Evolutionary conservation across 2,888 invertebrate species (phyloP), one percentile per base, ranked within the genome.

Genomic region (Gisinianus flammeolus): DNA sequence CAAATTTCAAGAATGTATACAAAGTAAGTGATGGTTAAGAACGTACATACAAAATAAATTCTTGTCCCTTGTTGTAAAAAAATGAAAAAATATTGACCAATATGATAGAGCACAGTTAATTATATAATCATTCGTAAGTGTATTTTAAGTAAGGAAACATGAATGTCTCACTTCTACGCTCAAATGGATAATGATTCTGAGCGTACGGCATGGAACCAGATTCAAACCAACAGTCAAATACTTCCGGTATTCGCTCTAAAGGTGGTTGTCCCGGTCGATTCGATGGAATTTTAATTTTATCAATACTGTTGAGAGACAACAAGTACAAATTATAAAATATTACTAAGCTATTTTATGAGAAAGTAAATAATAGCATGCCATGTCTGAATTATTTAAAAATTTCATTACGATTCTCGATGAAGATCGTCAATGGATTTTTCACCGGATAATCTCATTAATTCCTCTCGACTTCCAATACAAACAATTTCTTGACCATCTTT

Each of bases 221-320:
- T 87, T 99, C 99, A 88, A 99, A 99, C 99, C 99, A 99, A 87
- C 99, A 99, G 88, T 99, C 99, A 88, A 99, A 99, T 0, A 99
- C 98, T 88, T 98, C 97, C 0, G 92, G 86, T 4, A 99, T 92
- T 76, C 99, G 91, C 81, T 90, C 91, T 35, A 99, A 88, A 16
- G 94, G 93, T 3, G 96, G 95, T 78, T 92, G 91, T 6, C 96
- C 97, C 0, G 92, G 91, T 52, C 92, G 90, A 75, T 89, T 89
- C 0, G 98, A 98, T 0, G 98, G 97, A 85, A 99, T 98, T 85
- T 93, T 94, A 79, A 99, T 89, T 85, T 93, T 90, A 87, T 99
- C 99, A 83, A 99, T 93, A 85, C 91, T 90, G 30, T 31, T 22
- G 6, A 12, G 10, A 66, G 44, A 31, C 22, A 30, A n/a, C n/a